These are phyloP conservation scores for Monoplex corrugatus DNA, from an alignment of 2,888 invertebrate species.

Conservation along the genomic window DNA sequence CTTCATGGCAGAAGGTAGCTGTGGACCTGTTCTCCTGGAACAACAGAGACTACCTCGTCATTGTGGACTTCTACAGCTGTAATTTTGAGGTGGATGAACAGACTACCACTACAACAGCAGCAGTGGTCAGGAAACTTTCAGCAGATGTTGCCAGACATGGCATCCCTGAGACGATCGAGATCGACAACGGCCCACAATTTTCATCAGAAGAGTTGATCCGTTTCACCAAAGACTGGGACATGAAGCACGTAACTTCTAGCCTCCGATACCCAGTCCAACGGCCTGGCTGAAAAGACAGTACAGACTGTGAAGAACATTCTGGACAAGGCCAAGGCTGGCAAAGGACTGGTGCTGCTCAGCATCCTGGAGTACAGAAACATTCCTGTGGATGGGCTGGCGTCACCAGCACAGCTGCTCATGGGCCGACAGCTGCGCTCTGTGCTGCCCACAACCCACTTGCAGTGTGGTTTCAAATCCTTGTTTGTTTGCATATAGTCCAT, in stretches of 20 bases:
- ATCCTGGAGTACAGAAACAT: constrained; percentile 29
- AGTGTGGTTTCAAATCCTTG: too few relatives aligned
- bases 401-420: constrained; percentile 8
- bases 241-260: background rate
- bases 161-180: constrained; percentile 26
- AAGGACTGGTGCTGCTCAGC: background rate
- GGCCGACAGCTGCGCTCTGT: too few relatives aligned
- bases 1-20: background rate
- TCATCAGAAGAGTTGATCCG: constrained; percentile 6
- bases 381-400: background rate
- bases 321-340: background rate
- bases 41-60: background rate
- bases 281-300: constrained; percentile 12
- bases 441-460: too few relatives aligned
- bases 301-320: constrained; percentile 19
- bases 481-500: too few relatives aligned
- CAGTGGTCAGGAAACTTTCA: constrained; percentile 36
- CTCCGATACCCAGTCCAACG: background rate
- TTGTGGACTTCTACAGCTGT: background rate
- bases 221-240: background rate
- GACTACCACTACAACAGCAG: background rate
- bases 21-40: constrained; percentile 8
- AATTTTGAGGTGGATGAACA: constrained; percentile 11
- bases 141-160: constrained; percentile 33
- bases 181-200: constrained; percentile 39